Evolutionary conservation across 2,888 invertebrate genomes (phyloP).

Genomic region (Drosophila hamatofila): DNA sequence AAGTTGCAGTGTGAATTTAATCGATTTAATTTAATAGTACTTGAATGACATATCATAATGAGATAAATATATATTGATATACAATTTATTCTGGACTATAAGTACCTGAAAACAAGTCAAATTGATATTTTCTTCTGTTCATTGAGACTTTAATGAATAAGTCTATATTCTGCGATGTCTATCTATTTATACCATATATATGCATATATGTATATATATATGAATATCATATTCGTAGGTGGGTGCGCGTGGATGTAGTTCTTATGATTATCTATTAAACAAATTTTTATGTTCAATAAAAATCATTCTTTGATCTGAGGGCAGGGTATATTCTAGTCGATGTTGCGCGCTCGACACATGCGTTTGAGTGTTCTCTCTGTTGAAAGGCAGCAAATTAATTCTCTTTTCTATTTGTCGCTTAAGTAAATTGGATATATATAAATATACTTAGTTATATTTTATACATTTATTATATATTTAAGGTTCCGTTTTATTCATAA

Average conservation of each 20-base stretch:
- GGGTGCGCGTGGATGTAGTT: not conserved
- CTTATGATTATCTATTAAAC: not conserved
- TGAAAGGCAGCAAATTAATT: not conserved
- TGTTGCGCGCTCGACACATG: no score
- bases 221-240: not conserved
- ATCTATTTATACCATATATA: not conserved
- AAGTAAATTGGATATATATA: not conserved
- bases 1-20: not conserved
- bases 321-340: not conserved
- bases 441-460: no score
- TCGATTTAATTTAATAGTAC: not conserved
- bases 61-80: not conserved
- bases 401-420: not conserved
- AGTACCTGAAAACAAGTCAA: not conserved
- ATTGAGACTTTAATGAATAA: not conserved
- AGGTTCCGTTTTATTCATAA: not conserved
- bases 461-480: slow-evolving; percentile 1
- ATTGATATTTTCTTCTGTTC: no score
- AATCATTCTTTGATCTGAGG: not conserved
- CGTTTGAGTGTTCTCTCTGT: not conserved
- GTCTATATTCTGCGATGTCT: not conserved
- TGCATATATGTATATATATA: not conserved
- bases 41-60: not conserved
- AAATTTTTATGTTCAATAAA: not conserved
- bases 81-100: not conserved